phyloP scores from a whole-genome alignment of 2,797 vertebrate species.

The Fundulus diaphanus region DNA sequence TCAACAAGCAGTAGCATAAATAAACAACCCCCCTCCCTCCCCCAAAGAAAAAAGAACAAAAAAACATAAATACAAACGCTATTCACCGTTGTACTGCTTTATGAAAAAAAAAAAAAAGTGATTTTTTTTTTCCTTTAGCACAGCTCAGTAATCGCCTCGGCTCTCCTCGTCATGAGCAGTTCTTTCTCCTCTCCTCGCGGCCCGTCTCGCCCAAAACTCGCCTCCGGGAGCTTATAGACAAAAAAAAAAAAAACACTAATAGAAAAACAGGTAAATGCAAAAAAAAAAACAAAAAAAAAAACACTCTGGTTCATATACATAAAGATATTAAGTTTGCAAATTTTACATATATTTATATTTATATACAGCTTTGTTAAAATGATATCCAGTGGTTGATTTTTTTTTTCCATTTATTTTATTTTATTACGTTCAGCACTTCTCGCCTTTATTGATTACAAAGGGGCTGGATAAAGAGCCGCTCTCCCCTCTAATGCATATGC shows the following conservation, averaged over 20 bases:
- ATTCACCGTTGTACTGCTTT: slow-evolving; percentile 82
- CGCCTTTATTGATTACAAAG: slow-evolving; percentile 88
- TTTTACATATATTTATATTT: slow-evolving; percentile 91
- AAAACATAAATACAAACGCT: slow-evolving; percentile 86
- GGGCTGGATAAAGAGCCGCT: slow-evolving; percentile 82
- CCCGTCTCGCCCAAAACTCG: slow-evolving; percentile 78
- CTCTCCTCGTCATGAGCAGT: slow-evolving; percentile 64
- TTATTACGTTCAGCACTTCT: slow-evolving; percentile 80
- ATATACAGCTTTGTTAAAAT: slow-evolving; percentile 89
- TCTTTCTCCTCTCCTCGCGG: slow-evolving; percentile 59
- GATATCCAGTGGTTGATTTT: slow-evolving; percentile 92
- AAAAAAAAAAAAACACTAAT: slow-evolving; percentile 70
- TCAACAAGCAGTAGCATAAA: slow-evolving; percentile 87
- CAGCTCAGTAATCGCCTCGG: slow-evolving; percentile 61
- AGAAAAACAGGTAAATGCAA: slow-evolving; percentile 86
- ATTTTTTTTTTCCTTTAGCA: slow-evolving; percentile 73
- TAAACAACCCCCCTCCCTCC: too few species aligned
- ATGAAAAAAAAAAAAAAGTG: slow-evolving; percentile 74
- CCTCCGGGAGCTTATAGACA: slow-evolving; percentile 84
- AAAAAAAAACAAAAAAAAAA: slow-evolving; percentile 42
- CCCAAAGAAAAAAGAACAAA: slow-evolving; percentile 70
- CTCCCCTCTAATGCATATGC: slow-evolving; percentile 81
- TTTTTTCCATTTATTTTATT: slow-evolving; percentile 68
- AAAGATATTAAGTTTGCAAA: slow-evolving; percentile 87
- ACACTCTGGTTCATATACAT: slow-evolving; percentile 89